phyloP scores from a whole-genome alignment of 1,140 invertebrate species.

The Lepidostoma basale region DNA sequence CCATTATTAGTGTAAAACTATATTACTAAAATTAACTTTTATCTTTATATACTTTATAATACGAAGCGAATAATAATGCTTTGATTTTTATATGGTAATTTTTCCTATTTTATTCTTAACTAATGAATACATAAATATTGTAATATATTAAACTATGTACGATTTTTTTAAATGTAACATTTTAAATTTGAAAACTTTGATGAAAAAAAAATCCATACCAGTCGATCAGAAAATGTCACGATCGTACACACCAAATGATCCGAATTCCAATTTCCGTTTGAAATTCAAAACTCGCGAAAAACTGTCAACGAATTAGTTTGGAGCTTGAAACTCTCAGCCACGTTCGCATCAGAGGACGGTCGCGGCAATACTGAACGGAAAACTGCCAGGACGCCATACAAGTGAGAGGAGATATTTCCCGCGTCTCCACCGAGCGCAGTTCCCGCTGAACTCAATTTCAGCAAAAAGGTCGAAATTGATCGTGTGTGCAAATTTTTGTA shows the following conservation, averaged over 20 bases:
- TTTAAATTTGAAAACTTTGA: not conserved
- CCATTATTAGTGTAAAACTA: too few relatives aligned
- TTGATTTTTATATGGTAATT: too few relatives aligned
- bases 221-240: constrained; percentile 6
- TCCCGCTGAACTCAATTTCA: not conserved
- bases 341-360: constrained; percentile 19
- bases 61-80: too few relatives aligned
- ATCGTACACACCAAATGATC: not conserved
- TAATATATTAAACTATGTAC: too few relatives aligned
- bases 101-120: too few relatives aligned
- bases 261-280: not conserved
- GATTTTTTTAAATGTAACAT: too few relatives aligned
- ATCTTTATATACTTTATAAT: too few relatives aligned
- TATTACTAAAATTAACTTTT: too few relatives aligned
- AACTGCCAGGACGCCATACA: constrained; percentile 35
- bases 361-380: constrained; percentile 34
- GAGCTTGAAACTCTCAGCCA: not conserved
- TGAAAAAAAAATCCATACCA: not conserved
- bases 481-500: not conserved
- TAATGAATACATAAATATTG: too few relatives aligned
- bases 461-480: not conserved
- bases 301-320: not conserved
- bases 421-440: constrained; percentile 6
- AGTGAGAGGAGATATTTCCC: constrained; percentile 37
- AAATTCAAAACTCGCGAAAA: constrained; percentile 24